Percentiles rank a stretch among this genome's conserved stretches.
phyloP scores from a whole-genome alignment of 2,797 vertebrate species.

The Serranus cabrilla region DNA sequence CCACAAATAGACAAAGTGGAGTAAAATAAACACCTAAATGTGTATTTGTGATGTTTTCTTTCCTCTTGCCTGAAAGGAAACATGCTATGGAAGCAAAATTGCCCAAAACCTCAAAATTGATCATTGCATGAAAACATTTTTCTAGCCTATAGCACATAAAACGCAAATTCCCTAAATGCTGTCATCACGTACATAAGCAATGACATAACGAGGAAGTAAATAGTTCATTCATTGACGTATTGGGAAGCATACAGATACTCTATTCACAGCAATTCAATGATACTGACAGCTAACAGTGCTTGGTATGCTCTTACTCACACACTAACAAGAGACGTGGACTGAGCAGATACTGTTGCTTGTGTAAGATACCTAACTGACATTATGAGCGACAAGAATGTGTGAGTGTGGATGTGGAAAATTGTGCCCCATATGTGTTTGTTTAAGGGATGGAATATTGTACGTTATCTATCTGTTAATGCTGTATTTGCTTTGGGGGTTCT shows the following conservation, averaged over 20 bases:
- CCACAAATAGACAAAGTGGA: no score
- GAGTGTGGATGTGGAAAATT: background rate
- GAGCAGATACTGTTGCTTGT: constrained; percentile 29
- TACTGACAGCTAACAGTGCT: constrained; percentile 28
- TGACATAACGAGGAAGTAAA: constrained; percentile 12
- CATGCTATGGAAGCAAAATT: no score
- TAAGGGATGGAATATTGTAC: background rate
- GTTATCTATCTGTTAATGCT: background rate
- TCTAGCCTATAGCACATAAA: background rate
- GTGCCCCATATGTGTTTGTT: background rate
- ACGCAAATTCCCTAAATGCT: background rate
- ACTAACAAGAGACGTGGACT: constrained; percentile 7
- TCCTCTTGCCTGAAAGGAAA: no score
- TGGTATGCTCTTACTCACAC: constrained; percentile 44
- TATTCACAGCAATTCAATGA: constrained; percentile 15
- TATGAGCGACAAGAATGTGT: constrained; percentile 26
- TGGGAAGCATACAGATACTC: constrained; percentile 26
- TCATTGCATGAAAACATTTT: no score
- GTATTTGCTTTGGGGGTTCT: constrained; percentile 9
- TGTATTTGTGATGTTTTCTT: no score
- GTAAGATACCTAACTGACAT: constrained; percentile 30
- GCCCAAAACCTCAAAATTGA: no score
- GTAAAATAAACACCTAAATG: no score
- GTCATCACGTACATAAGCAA: background rate
- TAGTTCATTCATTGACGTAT: background rate